These are phyloP conservation scores for Platichthys stellatus DNA, from an alignment of 2,113 vertebrate species.

Conservation along the genomic window DNA sequence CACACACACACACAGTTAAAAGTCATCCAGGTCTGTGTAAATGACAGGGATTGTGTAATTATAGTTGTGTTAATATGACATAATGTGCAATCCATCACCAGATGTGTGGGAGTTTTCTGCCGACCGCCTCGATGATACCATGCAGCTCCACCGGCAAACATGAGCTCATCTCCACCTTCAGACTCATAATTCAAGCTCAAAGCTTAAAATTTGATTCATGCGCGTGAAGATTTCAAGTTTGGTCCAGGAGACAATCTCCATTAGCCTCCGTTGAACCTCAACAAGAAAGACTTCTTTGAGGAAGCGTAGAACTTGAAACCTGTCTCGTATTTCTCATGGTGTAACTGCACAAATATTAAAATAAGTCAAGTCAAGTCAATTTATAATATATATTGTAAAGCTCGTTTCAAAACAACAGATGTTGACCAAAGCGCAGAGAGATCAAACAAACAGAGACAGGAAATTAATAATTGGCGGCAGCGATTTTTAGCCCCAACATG, in stretches of 20 bases:
- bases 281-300: conserved; percentile 27
- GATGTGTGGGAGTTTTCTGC: conserved; percentile 67
- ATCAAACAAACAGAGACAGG: too few species aligned
- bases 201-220: conserved; percentile 39
- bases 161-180: conserved; percentile 72
- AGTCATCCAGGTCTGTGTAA: conserved; percentile 39
- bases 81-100: conserved; percentile 63
- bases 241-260: conserved; percentile 21
- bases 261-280: conserved; percentile 20
- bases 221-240: conserved; percentile 8
- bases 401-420: too few species aligned
- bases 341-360: not conserved
- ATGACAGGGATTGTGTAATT: conserved; percentile 69
- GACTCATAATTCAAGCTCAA: conserved; percentile 38
- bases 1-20: conserved; percentile 46
- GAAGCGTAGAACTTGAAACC: conserved; percentile 2
- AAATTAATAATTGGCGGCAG: too few species aligned
- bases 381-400: too few species aligned
- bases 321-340: not conserved
- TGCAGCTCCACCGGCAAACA: conserved; percentile 58
- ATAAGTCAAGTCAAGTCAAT: not conserved
- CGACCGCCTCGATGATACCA: conserved; percentile 60
- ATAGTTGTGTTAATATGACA: conserved; percentile 73
- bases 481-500: too few species aligned
- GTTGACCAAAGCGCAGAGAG: too few species aligned